Evolutionary conservation across 1,140 invertebrate species (phyloP).

Genomic region (Trissolcus basalis): DNA sequence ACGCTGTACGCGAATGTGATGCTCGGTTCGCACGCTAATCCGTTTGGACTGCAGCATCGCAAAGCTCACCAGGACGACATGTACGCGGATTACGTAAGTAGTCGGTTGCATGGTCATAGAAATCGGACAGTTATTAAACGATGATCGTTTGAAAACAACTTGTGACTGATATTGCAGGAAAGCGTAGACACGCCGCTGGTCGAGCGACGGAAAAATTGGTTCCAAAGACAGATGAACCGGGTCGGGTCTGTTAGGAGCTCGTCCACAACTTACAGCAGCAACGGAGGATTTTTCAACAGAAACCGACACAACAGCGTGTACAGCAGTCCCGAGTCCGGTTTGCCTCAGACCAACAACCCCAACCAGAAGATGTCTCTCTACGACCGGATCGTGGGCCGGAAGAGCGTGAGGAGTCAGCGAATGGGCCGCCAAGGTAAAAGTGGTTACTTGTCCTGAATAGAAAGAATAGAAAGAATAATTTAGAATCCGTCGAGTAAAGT

Average conservation of each 20-base stretch:
- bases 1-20: conserved; percentile 86
- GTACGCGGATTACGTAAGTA: conserved; percentile 89
- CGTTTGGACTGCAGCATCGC: conserved; percentile 77
- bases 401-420: conserved; percentile 82
- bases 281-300: conserved; percentile 83
- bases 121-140: too few relatives aligned
- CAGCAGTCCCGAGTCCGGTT: conserved; percentile 84
- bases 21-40: conserved; percentile 73
- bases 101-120: conserved; percentile 1
- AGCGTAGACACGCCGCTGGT: conserved; percentile 91
- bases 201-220: conserved; percentile 90
- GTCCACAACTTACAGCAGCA: conserved; percentile 87
- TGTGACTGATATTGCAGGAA: conserved; percentile 79
- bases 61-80: conserved; percentile 84
- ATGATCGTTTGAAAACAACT: too few relatives aligned
- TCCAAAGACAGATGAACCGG: conserved; percentile 86
- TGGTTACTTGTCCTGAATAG: too few relatives aligned
- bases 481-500: too few relatives aligned
- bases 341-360: conserved; percentile 66
- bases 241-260: conserved; percentile 89
- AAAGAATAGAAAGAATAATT: too few relatives aligned
- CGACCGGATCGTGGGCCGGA: conserved; percentile 86
- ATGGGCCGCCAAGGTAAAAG: conserved; percentile 81
- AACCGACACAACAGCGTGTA: conserved; percentile 85
- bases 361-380: conserved; percentile 87